A percentile compares a stretch with the other conserved stretches of the same genome.
Conservation (phyloP, 1,140 invertebrate genomes). For the Hylyphantes graminicola region DNA sequence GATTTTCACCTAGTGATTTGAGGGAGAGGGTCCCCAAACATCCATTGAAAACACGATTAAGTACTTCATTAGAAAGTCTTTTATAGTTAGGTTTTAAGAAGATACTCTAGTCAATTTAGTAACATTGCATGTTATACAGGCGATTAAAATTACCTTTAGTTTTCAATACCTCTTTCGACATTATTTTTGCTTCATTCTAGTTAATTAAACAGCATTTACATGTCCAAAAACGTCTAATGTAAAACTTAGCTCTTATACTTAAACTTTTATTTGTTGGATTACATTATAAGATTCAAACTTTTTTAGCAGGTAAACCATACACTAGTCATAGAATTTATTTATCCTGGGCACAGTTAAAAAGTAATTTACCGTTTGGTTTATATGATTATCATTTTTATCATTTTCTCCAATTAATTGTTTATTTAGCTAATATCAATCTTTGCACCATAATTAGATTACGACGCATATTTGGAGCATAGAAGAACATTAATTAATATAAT, state of each 20-base stretch:
- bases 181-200: not conserved
- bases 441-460: not conserved
- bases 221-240: not conserved
- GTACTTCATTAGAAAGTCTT: not conserved
- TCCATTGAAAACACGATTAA: not conserved
- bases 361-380: not conserved
- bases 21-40: not conserved
- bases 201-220: not conserved
- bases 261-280: not conserved
- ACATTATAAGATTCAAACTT: not conserved
- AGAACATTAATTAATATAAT: not conserved
- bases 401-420: not conserved
- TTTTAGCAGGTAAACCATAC: constrained; percentile 62
- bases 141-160: not conserved
- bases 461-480: not conserved
- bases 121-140: not conserved
- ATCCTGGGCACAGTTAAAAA: not conserved
- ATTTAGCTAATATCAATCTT: not conserved
- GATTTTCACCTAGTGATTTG: not conserved
- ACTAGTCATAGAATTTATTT: not conserved
- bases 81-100: not conserved
- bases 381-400: too few relatives aligned
- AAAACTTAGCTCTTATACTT: not conserved
- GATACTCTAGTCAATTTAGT: not conserved
- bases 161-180: not conserved